Base-by-base conservation (phyloP, 2,797 vertebrate genomes). In the Alectoris magna region DNA sequence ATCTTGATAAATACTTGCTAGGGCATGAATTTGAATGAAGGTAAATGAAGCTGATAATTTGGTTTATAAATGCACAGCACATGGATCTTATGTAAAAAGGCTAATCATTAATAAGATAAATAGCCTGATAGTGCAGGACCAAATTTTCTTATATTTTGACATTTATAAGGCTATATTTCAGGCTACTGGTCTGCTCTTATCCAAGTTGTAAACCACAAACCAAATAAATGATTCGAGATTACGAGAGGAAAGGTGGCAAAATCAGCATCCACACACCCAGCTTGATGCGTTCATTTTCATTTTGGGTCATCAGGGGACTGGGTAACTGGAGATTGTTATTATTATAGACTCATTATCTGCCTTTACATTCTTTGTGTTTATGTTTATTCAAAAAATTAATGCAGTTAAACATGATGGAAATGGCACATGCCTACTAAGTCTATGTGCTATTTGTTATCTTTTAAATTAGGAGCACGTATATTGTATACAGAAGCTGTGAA, bases 41-140 rank as follows among this genome's bases (percentile, higher is more conserved):
- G 95, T 88, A 93, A 94, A 91, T 64, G 67, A 91, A 96, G 87
- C 62, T 78, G 92, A 92, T 97, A 96, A 89, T 43, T 67, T 74
- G 71, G 51, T 84, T 94, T 89, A 29, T 84, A 90, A 90, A 31
- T 63, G 74, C 4, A 3, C 26, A 90, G 75, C 75, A 85, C 0
- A 1, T 3, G 80, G 63, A 87, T 51, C 36, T 95, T 90, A 93
- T 84, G 77, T 87, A 96, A 89, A 77, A 55, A 81, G 55, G 48
- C 19, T 84, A 67, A 51, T 60, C 14, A 2, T 80, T 93, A 91
- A 84, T 70, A 81, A 92, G 72, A 88, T 71, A 71, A 53, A 90
- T 53, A 78, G 68, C 49, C 56, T 48, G 74, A 88, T 90, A 68
- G 12, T 6, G 24, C 0, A 4, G 59, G 83, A 88, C 66, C 59